Percentiles rank a stretch among this genome's conserved stretches.
These are phyloP conservation scores for Microplitis demolitor DNA, from an alignment of 1,140 invertebrate genomes.

Conservation along the genomic window DNA sequence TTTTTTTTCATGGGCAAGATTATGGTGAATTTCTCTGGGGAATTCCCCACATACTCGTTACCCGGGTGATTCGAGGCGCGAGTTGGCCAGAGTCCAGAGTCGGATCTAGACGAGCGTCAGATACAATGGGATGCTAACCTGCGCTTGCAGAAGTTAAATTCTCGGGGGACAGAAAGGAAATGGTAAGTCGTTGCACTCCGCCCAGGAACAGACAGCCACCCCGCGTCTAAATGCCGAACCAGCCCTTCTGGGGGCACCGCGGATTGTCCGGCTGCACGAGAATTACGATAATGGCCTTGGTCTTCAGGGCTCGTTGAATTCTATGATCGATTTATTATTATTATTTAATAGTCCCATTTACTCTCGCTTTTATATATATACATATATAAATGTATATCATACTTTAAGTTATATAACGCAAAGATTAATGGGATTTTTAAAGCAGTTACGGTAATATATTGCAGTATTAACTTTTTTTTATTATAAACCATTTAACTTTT, in stretches of 20 bases:
- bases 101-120: constrained; percentile 14
- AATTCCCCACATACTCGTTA: constrained; percentile 21
- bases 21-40: constrained; percentile 9
- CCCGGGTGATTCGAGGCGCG: constrained; percentile 11
- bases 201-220: background rate
- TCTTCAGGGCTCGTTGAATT: constrained; percentile 6
- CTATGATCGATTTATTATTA: constrained; percentile 16
- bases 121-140: constrained; percentile 21
- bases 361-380: background rate
- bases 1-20: background rate
- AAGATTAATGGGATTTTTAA: too few species aligned
- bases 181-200: constrained; percentile 22
- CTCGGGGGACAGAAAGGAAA: constrained; percentile 8
- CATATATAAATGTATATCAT: too few species aligned
- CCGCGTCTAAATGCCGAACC: background rate
- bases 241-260: background rate
- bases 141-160: constrained; percentile 17
- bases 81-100: constrained; percentile 24
- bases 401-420: too few species aligned
- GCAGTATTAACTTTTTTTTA: too few species aligned
- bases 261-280: constrained; percentile 9
- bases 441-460: too few species aligned
- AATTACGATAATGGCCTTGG: constrained; percentile 24
- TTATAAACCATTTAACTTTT: too few species aligned
- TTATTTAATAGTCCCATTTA: constrained; percentile 15